Base-by-base conservation (phyloP, 1,140 invertebrate genomes). In the Psilanteris sp. region DNA sequence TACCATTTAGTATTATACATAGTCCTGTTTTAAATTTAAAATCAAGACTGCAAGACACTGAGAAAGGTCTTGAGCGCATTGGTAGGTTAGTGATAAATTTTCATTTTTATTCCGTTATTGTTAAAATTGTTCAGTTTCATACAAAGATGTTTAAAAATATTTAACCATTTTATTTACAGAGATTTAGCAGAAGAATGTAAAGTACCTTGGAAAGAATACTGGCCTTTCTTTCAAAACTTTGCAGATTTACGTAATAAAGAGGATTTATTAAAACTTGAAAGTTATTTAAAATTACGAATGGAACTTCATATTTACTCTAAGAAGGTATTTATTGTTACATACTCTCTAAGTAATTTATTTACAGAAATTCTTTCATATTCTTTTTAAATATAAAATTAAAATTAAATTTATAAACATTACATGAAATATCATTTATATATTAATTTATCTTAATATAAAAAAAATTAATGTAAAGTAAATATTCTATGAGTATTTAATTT, bases 181-280 rank as follows among this genome's bases (percentile, higher is more conserved):
- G 90, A 92, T 55, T 80, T 97, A 66, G 96, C 96, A 1, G 90
- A 92, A 68, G 90, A 95, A 81, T 91, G 92, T 82, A 91, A 93
- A 18, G 89, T 96, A 0, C 89, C 90, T n/a, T 98, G 96, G 96
- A 93, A 92, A 67, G 96, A 98, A 82, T 96, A 95, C 84, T 98
- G 96, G 96, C 91, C 93, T 1, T 97, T 97, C 83, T 87, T 97
- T 3, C 92, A 94, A 75, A 90, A 90, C 3, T 96, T 94, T 83
- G 90, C 93, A 4, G 93, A 98, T 87, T 89, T 97, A 1, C 83
- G 91, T 0, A 91, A 91, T 0, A 78, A 87, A 0, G 92, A 94
- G 55, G 96, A 96, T 1, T 87, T 97, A 1, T 74, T 83, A 0
- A 88, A 92, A 22, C 83, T 98, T 0, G 95, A 98, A 85, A 89